Evolutionary conservation across 2,113 vertebrate species (phyloP).

Genomic region (Scomber colias): DNA sequence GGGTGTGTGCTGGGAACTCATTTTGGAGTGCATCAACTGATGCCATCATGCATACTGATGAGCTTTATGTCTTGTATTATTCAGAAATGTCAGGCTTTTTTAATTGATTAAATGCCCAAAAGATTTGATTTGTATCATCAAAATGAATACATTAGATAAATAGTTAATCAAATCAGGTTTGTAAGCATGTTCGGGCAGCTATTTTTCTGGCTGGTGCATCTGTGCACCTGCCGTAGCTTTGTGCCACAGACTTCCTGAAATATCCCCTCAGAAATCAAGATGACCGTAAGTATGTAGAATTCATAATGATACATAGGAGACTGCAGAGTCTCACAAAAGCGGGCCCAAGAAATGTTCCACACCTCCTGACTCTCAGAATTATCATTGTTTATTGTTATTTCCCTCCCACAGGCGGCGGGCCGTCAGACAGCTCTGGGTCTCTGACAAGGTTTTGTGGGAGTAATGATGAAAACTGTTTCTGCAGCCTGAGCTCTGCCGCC

Average conservation of each 20-base stretch:
- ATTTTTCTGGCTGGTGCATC: conserved; percentile 22
- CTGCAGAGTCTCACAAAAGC: conserved; percentile 31
- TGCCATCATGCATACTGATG: conserved; percentile 23
- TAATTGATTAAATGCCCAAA: conserved; percentile 54
- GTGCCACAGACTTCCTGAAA: conserved; percentile 13
- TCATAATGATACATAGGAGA: conserved; percentile 14
- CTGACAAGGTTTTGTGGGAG: conserved; percentile 46
- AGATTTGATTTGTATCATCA: conserved; percentile 43
- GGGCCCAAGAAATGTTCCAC: conserved; percentile 10
- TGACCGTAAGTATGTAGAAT: conserved; percentile 30
- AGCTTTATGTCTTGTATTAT: conserved; percentile 35
- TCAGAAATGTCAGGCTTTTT: conserved; percentile 37
- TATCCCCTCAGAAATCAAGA: conserved; percentile 25
- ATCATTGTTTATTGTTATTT: conserved; percentile 63
- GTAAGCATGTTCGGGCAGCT: conserved; percentile 12
- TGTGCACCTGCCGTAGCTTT: background rate
- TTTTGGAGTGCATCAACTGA: conserved; percentile 14
- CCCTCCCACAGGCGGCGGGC: conserved; percentile 34
- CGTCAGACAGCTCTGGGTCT: conserved; percentile 43
- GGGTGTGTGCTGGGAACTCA: background rate
- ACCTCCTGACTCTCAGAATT: conserved; percentile 43
- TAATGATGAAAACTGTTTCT: conserved; percentile 64
- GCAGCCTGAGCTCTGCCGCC: conserved; percentile 46
- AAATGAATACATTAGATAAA: conserved; percentile 54
- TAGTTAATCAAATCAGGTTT: conserved; percentile 59